Conservation (phyloP, 2,797 vertebrate species). For the Poliocrania exsul region DNA sequence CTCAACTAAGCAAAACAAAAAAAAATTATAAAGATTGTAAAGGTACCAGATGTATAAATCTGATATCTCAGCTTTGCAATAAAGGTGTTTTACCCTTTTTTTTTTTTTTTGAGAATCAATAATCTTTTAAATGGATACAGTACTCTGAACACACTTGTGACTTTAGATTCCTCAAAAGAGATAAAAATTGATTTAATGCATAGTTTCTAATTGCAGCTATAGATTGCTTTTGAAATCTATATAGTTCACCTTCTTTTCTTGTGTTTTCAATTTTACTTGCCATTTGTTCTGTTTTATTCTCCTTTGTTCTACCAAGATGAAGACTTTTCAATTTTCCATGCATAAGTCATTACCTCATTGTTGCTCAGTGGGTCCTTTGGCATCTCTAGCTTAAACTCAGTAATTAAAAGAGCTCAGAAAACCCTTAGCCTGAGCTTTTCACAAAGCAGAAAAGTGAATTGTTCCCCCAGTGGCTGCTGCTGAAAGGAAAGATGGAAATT, state of each 20-base stretch:
- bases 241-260: neutral
- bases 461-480: slow-evolving; percentile 23
- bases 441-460: slow-evolving; percentile 32
- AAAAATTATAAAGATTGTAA: rapidly evolving
- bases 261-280: slow-evolving; percentile 36
- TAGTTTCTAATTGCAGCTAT: slow-evolving; percentile 16
- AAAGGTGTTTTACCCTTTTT: neutral
- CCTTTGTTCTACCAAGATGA: slow-evolving; percentile 36
- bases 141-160: neutral
- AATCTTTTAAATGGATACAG: slow-evolving; percentile 33
- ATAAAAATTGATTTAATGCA: slow-evolving; percentile 31
- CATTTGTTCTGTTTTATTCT: slow-evolving; percentile 33
- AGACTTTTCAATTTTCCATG: slow-evolving; percentile 46
- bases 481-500: slow-evolving; percentile 41
- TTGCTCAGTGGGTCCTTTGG: slow-evolving; percentile 40
- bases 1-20: neutral
- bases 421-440: slow-evolving; percentile 20
- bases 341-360: slow-evolving; percentile 47
- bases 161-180: neutral
- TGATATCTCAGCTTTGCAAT: neutral
- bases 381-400: slow-evolving; percentile 28
- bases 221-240: slow-evolving; percentile 31
- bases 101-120: slow-evolving; percentile 26
- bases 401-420: slow-evolving; percentile 57
- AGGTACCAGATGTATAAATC: neutral